Base-by-base conservation (phyloP, 2,888 invertebrate genomes). In the Girardia tigrina region DNA sequence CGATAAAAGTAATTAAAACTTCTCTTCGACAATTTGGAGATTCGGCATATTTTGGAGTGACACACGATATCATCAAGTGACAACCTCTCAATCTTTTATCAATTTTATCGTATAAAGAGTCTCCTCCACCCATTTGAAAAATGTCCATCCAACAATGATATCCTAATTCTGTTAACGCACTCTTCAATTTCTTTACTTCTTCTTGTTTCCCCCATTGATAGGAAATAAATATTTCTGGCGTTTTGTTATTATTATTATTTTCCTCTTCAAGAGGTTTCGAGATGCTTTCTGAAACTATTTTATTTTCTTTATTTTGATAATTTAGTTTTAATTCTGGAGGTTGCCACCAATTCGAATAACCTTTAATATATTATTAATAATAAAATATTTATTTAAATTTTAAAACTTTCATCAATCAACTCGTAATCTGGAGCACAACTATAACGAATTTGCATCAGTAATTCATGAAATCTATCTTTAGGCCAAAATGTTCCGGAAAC, bases 151-250 rank as follows among this genome's bases (percentile, higher is more conserved):
- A 83, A 72, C 82, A 81, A 23, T 77, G 78, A 73, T 79, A 81
- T 16, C 82, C 83, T 4, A 80, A 78, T 14, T 78, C 77, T 0
- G 78, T 79, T 71, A 83, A 78, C 0, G 79, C 79, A 28, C 79
- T 74, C 77, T 82, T 82, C 72, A 83, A 77, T 2, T 78, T 77
- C 74, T 79, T 79, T 27, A 83, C 79, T 77, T 83, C 79, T 16
- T 79, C 79, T 78, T 83, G 83, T 75, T 80, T 80, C 23, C 80
- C 82, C 82, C 83, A 83, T 77, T 83, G 82, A 78, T 83, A 83
- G 0, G 82, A 82, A 26, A 83, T 79, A 77, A 82, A 83, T 1
- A 83, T 79, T 70, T 76, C 42, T 76, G 75, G 76, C 4, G 1
- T 23, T 20, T 74, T 27, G 16, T 29, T n/a, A n/a, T 14, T 75